Percentiles rank a stretch among this genome's conserved stretches.
These are phyloP conservation scores for Megaptera novaeangliae DNA, from an alignment of 2,113 vertebrate genomes.

Conservation along the genomic window DNA sequence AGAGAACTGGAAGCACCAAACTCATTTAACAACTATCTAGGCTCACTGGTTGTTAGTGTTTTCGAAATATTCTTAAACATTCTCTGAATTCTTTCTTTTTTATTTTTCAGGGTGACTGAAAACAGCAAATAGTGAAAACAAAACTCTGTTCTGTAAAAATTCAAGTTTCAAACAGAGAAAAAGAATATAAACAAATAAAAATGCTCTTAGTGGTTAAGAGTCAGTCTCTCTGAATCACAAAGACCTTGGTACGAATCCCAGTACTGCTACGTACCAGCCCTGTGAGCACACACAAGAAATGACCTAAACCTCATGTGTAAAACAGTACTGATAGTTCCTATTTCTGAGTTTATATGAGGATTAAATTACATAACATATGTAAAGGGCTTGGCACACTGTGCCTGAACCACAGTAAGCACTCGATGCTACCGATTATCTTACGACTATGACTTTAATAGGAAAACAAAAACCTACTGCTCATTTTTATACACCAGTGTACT, in stretches of 20 bases:
- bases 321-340: not conserved
- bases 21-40: not conserved
- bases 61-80: not conserved
- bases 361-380: not conserved
- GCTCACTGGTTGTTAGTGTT: not conserved
- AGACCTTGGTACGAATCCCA: not conserved
- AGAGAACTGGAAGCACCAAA: constrained; percentile 40
- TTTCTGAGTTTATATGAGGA: not conserved
- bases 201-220: not conserved
- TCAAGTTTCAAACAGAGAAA: constrained; percentile 29
- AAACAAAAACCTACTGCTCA: constrained; percentile 3
- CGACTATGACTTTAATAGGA: not conserved
- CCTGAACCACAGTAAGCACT: not conserved
- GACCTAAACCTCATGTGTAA: not conserved
- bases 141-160: not conserved
- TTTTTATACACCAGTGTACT: not conserved
- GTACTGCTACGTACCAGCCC: not conserved
- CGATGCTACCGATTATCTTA: not conserved
- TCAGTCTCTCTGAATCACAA: not conserved
- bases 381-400: not conserved
- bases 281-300: not conserved
- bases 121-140: not conserved
- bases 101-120: not conserved
- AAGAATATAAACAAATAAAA: not conserved
- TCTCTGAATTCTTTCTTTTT: not conserved